Percentiles rank a stretch among this genome's conserved stretches.
These are phyloP conservation scores for Phaethornis superciliosus DNA, from an alignment of 2,113 vertebrate genomes.

Conservation along the genomic window DNA sequence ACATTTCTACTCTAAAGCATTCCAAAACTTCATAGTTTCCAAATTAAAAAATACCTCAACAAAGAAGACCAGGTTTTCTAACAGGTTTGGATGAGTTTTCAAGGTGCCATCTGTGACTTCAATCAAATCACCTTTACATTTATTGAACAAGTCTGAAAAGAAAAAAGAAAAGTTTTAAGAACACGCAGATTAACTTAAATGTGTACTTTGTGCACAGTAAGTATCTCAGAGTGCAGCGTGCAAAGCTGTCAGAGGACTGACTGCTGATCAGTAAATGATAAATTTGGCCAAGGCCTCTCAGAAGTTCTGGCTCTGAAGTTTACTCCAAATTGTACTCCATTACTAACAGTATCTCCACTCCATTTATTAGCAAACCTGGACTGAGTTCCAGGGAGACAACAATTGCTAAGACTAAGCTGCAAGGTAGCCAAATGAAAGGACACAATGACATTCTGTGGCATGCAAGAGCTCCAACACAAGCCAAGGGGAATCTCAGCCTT, in stretches of 20 bases:
- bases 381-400: neutral
- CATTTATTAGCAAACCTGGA: neutral
- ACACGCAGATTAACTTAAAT: neutral
- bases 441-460: neutral
- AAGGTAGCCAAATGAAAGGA: neutral
- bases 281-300: neutral
- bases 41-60: constrained; percentile 85
- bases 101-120: constrained; percentile 85
- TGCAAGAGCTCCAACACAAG: constrained; percentile 13
- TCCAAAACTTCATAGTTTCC: neutral
- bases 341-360: neutral
- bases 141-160: constrained; percentile 86
- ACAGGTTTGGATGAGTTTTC: constrained; percentile 83
- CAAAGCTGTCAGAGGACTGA: neutral
- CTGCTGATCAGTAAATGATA: neutral
- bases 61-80: constrained; percentile 96
- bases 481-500: neutral
- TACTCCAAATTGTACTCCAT: neutral
- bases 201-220: neutral
- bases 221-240: neutral
- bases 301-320: neutral
- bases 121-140: constrained; percentile 92
- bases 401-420: neutral
- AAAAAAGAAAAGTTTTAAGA: neutral
- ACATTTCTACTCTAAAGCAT: neutral